Percentiles rank a stretch among this genome's conserved stretches.
Evolutionary conservation across 1,140 invertebrate species (phyloP).

Genomic region (Galleria mellonella): DNA sequence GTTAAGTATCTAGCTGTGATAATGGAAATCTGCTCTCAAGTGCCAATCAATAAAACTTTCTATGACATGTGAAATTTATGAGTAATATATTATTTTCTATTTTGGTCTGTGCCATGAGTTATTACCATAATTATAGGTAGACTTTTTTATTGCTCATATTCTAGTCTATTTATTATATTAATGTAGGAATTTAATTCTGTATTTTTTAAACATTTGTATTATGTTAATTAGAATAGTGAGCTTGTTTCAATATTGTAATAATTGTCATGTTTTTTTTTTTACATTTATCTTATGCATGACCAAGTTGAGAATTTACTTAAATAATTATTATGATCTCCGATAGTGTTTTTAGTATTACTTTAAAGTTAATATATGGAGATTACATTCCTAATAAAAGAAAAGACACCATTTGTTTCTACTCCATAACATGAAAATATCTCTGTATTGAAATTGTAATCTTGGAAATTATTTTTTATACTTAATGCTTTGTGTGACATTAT

Average conservation of each 20-base stretch:
- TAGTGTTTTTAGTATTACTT: no score
- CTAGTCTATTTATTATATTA: slow-evolving; percentile 68
- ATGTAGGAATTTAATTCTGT: slow-evolving; percentile 18
- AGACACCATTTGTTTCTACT: no score
- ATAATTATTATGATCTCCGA: no score
- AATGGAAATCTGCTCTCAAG: slow-evolving; percentile 41
- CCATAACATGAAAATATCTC: background rate
- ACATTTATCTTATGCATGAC: background rate
- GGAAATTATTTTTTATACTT: no score
- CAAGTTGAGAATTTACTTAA: no score
- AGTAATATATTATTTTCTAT: slow-evolving; percentile 9
- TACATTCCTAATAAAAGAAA: no score
- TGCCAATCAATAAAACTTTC: slow-evolving; percentile 36
- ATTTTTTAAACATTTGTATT: no score
- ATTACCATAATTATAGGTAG: slow-evolving; percentile 30
- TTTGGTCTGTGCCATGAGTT: slow-evolving; percentile 51
- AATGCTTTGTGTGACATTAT: slow-evolving; percentile 8
- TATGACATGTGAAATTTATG: slow-evolving; percentile 8
- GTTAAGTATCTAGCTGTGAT: slow-evolving; percentile 52
- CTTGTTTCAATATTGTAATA: no score
- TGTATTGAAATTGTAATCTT: slow-evolving; percentile 2
- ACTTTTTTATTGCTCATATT: slow-evolving; percentile 68
- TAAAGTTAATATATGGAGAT: no score
- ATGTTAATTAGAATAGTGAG: no score
- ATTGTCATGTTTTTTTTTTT: slow-evolving; percentile 1